Percentiles rank a stretch among this genome's conserved stretches.
These are phyloP conservation scores for Pristionchus arcanus DNA, from an alignment of 2,888 invertebrate genomes.

Conservation along the genomic window DNA sequence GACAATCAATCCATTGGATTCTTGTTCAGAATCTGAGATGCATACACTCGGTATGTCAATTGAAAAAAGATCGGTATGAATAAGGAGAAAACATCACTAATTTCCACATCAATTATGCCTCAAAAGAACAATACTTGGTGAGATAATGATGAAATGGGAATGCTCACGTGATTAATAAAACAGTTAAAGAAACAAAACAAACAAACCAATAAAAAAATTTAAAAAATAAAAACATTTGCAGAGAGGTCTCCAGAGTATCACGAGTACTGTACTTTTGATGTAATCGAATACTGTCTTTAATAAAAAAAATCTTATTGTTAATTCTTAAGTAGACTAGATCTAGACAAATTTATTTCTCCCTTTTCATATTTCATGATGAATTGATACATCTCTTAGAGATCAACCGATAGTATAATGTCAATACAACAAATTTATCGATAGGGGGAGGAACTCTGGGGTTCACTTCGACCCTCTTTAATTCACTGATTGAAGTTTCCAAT, in stretches of 20 bases:
- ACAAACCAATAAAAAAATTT: neutral
- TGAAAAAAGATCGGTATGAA: neutral
- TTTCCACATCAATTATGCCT: neutral
- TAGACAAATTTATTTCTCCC: too few relatives aligned
- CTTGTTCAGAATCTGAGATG: neutral
- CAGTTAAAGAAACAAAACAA: neutral
- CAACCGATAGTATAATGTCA: neutral
- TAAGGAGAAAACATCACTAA: neutral
- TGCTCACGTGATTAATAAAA: too few relatives aligned
- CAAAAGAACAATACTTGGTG: neutral
- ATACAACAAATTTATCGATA: neutral
- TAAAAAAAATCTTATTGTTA: too few relatives aligned
- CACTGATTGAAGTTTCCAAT: constrained; percentile 40
- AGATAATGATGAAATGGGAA: too few relatives aligned
- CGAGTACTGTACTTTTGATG: too few relatives aligned
- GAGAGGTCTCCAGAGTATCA: too few relatives aligned
- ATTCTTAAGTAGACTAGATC: too few relatives aligned
- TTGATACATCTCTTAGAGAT: too few relatives aligned
- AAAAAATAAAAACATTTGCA: neutral
- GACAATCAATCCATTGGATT: constrained; percentile 4
- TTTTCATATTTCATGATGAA: too few relatives aligned
- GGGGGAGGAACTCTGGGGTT: constrained; percentile 35
- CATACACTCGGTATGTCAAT: neutral
- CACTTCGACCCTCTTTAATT: neutral
- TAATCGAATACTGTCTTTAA: too few relatives aligned